phyloP scores from a whole-genome alignment of 2,888 invertebrate species.

The Chrysolina haemoptera region DNA sequence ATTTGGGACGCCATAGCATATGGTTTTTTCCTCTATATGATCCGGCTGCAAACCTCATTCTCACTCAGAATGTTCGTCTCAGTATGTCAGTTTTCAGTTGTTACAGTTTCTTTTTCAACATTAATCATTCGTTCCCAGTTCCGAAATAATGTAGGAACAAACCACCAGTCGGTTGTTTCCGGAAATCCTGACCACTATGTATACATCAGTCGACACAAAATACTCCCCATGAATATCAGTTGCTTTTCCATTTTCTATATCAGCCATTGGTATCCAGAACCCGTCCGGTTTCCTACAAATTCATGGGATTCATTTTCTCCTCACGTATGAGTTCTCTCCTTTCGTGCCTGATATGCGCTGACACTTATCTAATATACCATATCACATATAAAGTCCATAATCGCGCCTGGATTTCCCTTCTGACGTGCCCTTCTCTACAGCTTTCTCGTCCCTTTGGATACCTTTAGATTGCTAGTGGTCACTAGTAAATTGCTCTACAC shows the following conservation, averaged over 20 bases:
- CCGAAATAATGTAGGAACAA: no score
- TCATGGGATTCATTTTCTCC: slow-evolving; percentile 29
- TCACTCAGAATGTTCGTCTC: no score
- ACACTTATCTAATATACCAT: slow-evolving; percentile 64
- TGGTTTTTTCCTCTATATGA: no score
- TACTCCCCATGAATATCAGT: neutral
- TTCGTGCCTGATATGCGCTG: slow-evolving; percentile 61
- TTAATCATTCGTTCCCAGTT: no score
- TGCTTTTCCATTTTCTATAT: slow-evolving; percentile 17
- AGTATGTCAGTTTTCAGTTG: no score
- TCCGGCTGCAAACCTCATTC: no score
- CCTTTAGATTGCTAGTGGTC: slow-evolving; percentile 22
- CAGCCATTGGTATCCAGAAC: slow-evolving; percentile 20
- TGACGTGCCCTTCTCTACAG: slow-evolving; percentile 47
- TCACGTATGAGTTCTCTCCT: slow-evolving; percentile 59
- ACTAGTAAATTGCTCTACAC: neutral
- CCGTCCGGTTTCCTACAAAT: slow-evolving; percentile 21
- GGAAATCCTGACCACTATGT: neutral
- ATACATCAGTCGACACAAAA: neutral
- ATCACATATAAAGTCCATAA: slow-evolving; percentile 62
- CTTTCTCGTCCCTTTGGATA: slow-evolving; percentile 23
- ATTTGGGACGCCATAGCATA: no score
- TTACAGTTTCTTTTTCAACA: no score
- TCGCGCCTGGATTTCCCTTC: slow-evolving; percentile 59
- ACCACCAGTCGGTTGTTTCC: no score